Conservation (phyloP, 2,888 invertebrate genomes). For the Tenthredo distinguenda region DNA sequence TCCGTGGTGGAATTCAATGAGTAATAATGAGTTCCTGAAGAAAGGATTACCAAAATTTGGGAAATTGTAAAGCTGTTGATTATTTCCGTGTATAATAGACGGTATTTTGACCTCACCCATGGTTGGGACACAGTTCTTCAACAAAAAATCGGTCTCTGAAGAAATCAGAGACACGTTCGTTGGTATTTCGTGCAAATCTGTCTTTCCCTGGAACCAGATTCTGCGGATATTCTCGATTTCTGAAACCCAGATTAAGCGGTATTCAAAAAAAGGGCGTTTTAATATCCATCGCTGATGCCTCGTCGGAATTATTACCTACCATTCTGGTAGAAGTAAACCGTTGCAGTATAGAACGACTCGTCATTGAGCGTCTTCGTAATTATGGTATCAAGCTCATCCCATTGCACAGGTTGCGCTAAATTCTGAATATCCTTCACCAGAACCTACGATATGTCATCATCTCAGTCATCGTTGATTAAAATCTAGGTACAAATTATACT, state of each 20-base stretch:
- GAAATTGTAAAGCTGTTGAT: neutral
- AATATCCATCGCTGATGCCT: neutral
- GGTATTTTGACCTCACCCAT: slow-evolving; percentile 3
- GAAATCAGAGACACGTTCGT: neutral
- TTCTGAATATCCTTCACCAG: neutral
- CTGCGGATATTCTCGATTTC: neutral
- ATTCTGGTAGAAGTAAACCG: neutral
- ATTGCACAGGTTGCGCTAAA: neutral
- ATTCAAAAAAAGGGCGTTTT: neutral
- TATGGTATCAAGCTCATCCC: neutral
- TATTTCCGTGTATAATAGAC: neutral
- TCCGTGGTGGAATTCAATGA: neutral
- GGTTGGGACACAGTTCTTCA: neutral
- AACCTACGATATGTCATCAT: neutral
- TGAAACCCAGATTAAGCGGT: neutral
- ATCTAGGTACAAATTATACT: neutral
- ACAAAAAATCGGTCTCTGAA: neutral
- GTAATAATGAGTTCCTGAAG: neutral
- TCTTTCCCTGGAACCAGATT: neutral
- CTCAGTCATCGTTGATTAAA: neutral
- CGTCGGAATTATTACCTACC: neutral
- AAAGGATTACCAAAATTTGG: neutral
- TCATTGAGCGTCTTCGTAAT: neutral
- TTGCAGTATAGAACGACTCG: neutral
- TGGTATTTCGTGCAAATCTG: neutral